Percentiles rank a stretch among this genome's conserved stretches.
phyloP scores from a whole-genome alignment of 2,888 invertebrate genomes.

The Conus canariensis region DNA sequence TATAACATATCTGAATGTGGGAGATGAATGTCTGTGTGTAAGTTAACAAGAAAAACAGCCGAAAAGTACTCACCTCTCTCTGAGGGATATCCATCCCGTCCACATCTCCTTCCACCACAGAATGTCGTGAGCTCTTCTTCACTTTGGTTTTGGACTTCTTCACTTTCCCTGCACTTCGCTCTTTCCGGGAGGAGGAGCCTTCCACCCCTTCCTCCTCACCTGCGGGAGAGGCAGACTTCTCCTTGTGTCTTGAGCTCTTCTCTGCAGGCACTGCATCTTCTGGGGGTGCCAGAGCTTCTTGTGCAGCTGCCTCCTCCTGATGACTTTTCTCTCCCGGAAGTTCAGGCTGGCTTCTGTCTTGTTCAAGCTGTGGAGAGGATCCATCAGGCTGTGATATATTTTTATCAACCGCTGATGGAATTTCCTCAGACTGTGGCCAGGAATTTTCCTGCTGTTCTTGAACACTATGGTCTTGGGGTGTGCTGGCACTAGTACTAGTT shows the following conservation, averaged over 20 bases:
- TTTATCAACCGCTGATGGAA: neutral
- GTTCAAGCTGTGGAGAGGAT: neutral
- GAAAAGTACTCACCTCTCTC: neutral
- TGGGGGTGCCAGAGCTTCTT: neutral
- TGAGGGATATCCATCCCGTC: no score
- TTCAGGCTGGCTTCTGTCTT: neutral
- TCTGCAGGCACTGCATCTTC: neutral
- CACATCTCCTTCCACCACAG: neutral
- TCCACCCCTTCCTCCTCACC: no score
- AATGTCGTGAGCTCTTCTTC: slow-evolving; percentile 10
- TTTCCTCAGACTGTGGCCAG: neutral
- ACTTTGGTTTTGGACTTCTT: slow-evolving; percentile 27
- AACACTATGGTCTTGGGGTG: neutral
- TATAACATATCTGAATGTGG: no score
- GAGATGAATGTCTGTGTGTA: no score
- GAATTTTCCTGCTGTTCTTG: neutral
- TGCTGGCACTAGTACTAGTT: neutral
- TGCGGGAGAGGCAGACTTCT: neutral
- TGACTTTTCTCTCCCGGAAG: neutral
- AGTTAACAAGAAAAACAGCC: no score
- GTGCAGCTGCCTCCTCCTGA: neutral
- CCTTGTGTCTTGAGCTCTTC: neutral
- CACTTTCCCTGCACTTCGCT: slow-evolving; percentile 14
- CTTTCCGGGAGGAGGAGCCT: neutral
- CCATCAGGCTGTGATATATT: neutral